Percentiles rank a stretch among this genome's conserved stretches.
phyloP scores from a whole-genome alignment of 2,113 vertebrate species.

The Perca schrenkii region DNA sequence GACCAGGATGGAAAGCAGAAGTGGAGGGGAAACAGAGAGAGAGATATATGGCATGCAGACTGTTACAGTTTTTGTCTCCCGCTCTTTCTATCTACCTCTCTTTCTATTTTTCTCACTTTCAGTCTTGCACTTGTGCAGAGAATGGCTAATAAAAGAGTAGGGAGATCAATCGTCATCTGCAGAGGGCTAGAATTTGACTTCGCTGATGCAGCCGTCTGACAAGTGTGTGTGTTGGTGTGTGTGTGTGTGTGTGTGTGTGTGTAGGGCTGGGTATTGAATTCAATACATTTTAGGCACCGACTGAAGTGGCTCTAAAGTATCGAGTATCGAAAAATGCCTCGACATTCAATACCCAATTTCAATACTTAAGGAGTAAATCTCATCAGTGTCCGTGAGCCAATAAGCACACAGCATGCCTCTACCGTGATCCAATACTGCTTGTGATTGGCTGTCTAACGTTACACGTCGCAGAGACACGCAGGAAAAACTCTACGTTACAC shows the following conservation, averaged over 20 bases:
- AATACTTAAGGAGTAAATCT: no score
- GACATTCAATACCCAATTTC: no score
- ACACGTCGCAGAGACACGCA: no score
- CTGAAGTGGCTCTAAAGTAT: no score
- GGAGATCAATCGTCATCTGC: constrained; percentile 68
- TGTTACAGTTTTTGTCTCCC: constrained; percentile 34
- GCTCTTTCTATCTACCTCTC: constrained; percentile 21
- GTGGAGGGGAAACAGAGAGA: background rate
- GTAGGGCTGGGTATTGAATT: no score
- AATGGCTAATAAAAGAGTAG: constrained; percentile 45
- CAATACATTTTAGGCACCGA: no score
- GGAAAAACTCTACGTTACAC: no score
- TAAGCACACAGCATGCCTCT: no score
- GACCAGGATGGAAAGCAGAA: constrained; percentile 2
- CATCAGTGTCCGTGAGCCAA: no score
- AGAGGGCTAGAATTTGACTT: constrained; percentile 39
- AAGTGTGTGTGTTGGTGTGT: constrained; percentile 9
- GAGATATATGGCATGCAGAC: background rate
- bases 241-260: background rate
- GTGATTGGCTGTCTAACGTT: no score
- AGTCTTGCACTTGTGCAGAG: constrained; percentile 52
- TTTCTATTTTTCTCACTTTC: constrained; percentile 39
- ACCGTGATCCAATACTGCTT: no score
- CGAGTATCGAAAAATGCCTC: no score
- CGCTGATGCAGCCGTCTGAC: constrained; percentile 38